These are phyloP conservation scores for Carterocephalus palaemon DNA, from an alignment of 2,888 invertebrate species.

Conservation along the genomic window DNA sequence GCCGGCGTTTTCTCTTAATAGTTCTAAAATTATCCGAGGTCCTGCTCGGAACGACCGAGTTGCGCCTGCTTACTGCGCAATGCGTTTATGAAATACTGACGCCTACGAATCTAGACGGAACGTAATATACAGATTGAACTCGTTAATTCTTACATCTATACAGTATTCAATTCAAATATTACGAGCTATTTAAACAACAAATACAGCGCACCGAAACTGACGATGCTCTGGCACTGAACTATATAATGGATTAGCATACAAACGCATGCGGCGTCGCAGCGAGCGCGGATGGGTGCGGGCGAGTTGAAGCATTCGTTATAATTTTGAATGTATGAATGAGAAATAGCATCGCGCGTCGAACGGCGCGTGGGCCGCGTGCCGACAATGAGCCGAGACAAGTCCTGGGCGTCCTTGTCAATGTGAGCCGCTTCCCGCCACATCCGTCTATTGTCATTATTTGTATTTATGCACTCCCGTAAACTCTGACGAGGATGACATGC, in stretches of 20 bases:
- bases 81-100: conserved; percentile 66
- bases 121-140: conserved; percentile 58
- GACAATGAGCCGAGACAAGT: conserved; percentile 73
- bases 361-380: conserved; percentile 71
- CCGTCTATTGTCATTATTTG: conserved; percentile 77
- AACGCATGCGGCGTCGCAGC: conserved; percentile 67
- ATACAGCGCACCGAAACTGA: conserved; percentile 68
- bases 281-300: conserved; percentile 71
- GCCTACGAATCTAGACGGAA: conserved; percentile 62
- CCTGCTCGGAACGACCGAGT: conserved; percentile 42
- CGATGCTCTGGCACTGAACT: conserved; percentile 70
- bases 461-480: conserved; percentile 71
- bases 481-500: conserved; percentile 61
- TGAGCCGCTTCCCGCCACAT: conserved; percentile 77
- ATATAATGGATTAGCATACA: conserved; percentile 70
- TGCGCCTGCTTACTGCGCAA: conserved; percentile 62
- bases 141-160: conserved; percentile 74
- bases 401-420: conserved; percentile 79
- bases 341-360: conserved; percentile 63
- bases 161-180: conserved; percentile 78
- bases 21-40: conserved; percentile 49
- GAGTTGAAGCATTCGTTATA: conserved; percentile 69
- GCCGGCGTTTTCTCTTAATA: conserved; percentile 62
- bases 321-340: conserved; percentile 79
- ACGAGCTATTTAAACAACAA: conserved; percentile 75